These are phyloP conservation scores for Rhinichthys osculus DNA, from an alignment of 2,797 vertebrate genomes.

Conservation along the genomic window DNA sequence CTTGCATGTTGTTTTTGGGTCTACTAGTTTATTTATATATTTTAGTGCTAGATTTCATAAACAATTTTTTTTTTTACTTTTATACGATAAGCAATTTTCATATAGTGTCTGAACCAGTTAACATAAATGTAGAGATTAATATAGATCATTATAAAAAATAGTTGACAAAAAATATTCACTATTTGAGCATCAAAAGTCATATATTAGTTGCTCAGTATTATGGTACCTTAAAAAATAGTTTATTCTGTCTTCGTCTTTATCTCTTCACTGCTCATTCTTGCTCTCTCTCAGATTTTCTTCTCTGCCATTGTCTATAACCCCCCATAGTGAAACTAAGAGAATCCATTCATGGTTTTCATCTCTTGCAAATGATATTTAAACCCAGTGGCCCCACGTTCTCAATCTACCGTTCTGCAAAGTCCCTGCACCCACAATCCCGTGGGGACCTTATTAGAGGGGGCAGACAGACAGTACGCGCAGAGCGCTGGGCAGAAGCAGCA, in stretches of 20 bases:
- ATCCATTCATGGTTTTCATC: conserved; percentile 66
- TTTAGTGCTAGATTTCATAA: background rate
- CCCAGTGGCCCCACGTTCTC: conserved; percentile 57
- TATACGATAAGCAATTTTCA: background rate
- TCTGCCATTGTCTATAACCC: conserved; percentile 42
- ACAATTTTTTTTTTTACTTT: background rate
- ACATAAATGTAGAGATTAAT: background rate
- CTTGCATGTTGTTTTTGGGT: background rate
- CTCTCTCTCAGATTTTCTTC: conserved; percentile 57
- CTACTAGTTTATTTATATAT: background rate
- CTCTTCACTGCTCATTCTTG: conserved; percentile 38
- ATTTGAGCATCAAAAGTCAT: background rate
- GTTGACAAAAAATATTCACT: background rate
- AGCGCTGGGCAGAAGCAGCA: conserved; percentile 62
- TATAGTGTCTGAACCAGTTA: background rate
- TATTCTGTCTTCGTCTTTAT: conserved; percentile 12
- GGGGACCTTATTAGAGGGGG: conserved; percentile 65
- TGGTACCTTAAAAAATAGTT: background rate
- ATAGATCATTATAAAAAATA: background rate
- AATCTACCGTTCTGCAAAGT: conserved; percentile 54
- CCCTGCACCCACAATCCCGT: conserved; percentile 58
- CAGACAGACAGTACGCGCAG: conserved; percentile 62
- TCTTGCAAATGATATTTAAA: conserved; percentile 69
- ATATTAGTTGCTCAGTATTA: background rate
- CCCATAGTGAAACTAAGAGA: conserved; percentile 59